phyloP scores from a whole-genome alignment of 92 coral and sea anemone species.

The Plumapathes pennacea region DNA sequence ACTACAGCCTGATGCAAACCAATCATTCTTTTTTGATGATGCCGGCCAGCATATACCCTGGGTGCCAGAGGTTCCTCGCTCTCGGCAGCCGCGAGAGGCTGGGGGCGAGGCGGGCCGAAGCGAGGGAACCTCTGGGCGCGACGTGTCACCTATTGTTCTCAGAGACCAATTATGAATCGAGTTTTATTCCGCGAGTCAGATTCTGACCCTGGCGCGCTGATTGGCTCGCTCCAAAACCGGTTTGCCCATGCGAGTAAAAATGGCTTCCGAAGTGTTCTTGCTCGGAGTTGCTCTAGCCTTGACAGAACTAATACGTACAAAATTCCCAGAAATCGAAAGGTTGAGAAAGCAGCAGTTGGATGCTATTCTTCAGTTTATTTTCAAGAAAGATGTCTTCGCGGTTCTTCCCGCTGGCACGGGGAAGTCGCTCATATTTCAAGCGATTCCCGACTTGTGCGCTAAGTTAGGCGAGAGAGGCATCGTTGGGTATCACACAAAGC shows the following conservation, averaged over 20 bases:
- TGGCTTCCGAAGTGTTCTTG: not conserved
- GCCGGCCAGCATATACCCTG: slow-evolving; percentile 24
- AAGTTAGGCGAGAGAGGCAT: slow-evolving; percentile 7
- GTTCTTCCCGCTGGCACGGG: slow-evolving; percentile 37
- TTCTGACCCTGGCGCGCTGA: slow-evolving; percentile 3
- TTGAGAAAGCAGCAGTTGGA: slow-evolving; percentile 24
- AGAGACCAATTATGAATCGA: not conserved
- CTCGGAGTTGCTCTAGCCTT: slow-evolving; percentile 7
- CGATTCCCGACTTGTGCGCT: slow-evolving; percentile 20
- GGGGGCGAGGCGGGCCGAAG: too few relatives aligned
- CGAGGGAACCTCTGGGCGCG: slow-evolving; percentile 7
- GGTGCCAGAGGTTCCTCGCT: too few relatives aligned
- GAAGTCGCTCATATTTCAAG: slow-evolving; percentile 29
- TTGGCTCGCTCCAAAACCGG: slow-evolving; percentile 13
- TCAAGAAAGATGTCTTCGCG: slow-evolving; percentile 24
- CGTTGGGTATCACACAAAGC: too few relatives aligned
- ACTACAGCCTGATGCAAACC: slow-evolving; percentile 4
- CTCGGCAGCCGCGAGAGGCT: too few relatives aligned
- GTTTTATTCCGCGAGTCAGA: slow-evolving; percentile 3
- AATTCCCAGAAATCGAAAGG: slow-evolving; percentile 29
- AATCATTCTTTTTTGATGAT: slow-evolving; percentile 26
- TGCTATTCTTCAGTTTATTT: slow-evolving; percentile 12
- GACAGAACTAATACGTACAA: slow-evolving; percentile 1
- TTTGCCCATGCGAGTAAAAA: slow-evolving; percentile 2
- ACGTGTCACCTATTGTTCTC: not conserved